phyloP scores from a whole-genome alignment of 1,140 invertebrate species.

The Drosophila setifemur region DNA sequence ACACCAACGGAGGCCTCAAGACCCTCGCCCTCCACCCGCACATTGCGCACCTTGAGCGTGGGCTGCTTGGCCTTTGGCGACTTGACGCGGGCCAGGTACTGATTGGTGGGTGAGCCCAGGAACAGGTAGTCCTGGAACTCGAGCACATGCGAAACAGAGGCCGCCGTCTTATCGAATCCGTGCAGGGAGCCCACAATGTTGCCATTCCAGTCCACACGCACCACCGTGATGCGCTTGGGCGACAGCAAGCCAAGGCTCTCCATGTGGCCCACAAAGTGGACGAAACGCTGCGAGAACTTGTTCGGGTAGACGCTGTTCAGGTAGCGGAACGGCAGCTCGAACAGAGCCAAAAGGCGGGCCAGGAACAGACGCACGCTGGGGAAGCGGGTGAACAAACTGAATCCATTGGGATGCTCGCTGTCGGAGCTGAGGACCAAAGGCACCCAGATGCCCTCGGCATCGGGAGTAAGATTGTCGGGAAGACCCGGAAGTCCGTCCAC shows the following conservation, averaged over 20 bases:
- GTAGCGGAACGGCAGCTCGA: slow-evolving; percentile 84
- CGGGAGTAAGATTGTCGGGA: slow-evolving; percentile 89
- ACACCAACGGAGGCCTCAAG: slow-evolving; percentile 66
- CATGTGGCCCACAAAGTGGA: slow-evolving; percentile 83
- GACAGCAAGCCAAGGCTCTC: slow-evolving; percentile 62
- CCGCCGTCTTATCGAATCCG: slow-evolving; percentile 82
- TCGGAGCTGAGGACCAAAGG: slow-evolving; percentile 84
- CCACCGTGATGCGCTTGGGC: slow-evolving; percentile 83
- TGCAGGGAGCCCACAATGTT: slow-evolving; percentile 86
- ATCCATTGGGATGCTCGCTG: slow-evolving; percentile 82
- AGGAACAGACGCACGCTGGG: slow-evolving; percentile 85
- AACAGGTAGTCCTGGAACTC: slow-evolving; percentile 84
- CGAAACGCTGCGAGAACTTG: slow-evolving; percentile 61
- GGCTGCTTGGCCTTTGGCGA: slow-evolving; percentile 83
- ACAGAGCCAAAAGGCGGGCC: slow-evolving; percentile 83
- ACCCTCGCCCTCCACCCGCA: slow-evolving; percentile 70
- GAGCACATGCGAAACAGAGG: slow-evolving; percentile 84
- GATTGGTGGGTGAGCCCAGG: slow-evolving; percentile 87
- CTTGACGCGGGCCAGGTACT: slow-evolving; percentile 86
- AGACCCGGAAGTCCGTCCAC: slow-evolving; percentile 89
- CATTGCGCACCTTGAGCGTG: slow-evolving; percentile 79
- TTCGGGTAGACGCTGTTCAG: slow-evolving; percentile 84
- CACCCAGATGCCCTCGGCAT: slow-evolving; percentile 87
- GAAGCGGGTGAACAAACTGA: slow-evolving; percentile 84
- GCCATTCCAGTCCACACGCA: slow-evolving; percentile 86